Evolutionary conservation across 1,140 invertebrate species (phyloP).

Genomic region (Drosophila takahashii): DNA sequence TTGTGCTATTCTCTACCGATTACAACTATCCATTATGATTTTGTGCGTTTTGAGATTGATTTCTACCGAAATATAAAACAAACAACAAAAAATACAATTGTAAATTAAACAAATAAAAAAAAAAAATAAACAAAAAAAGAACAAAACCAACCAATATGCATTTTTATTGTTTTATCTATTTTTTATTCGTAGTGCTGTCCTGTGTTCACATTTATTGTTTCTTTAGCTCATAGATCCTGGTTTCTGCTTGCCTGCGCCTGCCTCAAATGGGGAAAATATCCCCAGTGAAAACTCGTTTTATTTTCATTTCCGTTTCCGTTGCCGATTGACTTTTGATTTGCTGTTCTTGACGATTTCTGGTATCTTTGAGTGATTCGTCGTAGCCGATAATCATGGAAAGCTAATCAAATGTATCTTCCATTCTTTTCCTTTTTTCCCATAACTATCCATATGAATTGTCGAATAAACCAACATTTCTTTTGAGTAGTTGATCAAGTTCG

Average conservation of each 20-base stretch:
- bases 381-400: conserved; percentile 66
- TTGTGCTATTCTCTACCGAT: conserved; percentile 67
- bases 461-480: conserved; percentile 51
- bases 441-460: conserved; percentile 35
- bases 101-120: conserved; percentile 62
- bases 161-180: conserved; percentile 39
- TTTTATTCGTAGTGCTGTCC: neutral
- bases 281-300: neutral
- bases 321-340: conserved; percentile 47
- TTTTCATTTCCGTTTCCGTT: conserved; percentile 12
- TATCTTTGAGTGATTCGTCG: conserved; percentile 44
- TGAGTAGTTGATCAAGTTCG: conserved; percentile 77
- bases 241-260: conserved; percentile 37
- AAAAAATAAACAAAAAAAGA: conserved; percentile 40
- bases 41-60: conserved; percentile 78
- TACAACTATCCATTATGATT: conserved; percentile 65
- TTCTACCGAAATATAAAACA: conserved; percentile 65
- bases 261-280: neutral
- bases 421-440: conserved; percentile 74
- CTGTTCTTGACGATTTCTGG: conserved; percentile 40
- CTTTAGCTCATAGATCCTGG: conserved; percentile 23
- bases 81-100: conserved; percentile 63
- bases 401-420: conserved; percentile 77
- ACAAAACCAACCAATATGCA: conserved; percentile 55
- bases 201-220: conserved; percentile 3